phyloP scores from a whole-genome alignment of 2,888 invertebrate species.

The Amiota mariae region DNA sequence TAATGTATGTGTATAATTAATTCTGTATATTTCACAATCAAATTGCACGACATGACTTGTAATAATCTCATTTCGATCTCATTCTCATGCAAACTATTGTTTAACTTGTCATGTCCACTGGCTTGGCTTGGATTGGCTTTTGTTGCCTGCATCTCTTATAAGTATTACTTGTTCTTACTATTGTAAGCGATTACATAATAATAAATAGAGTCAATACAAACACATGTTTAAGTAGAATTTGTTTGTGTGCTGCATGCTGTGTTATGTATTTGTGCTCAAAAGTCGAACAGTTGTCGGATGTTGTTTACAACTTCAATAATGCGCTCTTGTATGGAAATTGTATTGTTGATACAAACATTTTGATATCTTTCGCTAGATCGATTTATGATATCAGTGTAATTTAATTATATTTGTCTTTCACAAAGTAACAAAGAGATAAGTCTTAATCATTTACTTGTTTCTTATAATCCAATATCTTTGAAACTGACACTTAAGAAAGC shows the following conservation, averaged over 20 bases:
- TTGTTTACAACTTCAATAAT: constrained; percentile 28
- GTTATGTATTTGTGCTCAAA: background rate
- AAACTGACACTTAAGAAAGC: too few species aligned
- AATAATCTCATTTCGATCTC: constrained; percentile 19
- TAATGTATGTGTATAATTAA: background rate
- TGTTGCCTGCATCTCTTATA: background rate
- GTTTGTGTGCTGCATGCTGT: background rate
- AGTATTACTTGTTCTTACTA: background rate
- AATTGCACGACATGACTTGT: background rate
- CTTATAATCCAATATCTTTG: too few species aligned
- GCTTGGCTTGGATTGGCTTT: too few species aligned
- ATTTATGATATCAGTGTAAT: too few species aligned
- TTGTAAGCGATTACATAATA: too few species aligned
- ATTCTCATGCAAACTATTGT: constrained; percentile 16
- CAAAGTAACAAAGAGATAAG: too few species aligned
- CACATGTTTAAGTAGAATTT: background rate
- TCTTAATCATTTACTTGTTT: too few species aligned
- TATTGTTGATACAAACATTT: too few species aligned
- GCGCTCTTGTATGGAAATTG: background rate
- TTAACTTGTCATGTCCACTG: constrained; percentile 15
- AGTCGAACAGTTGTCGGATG: constrained; percentile 19
- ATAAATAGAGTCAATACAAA: too few species aligned
- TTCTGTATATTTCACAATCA: constrained; percentile 11
- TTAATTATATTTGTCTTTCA: too few species aligned
- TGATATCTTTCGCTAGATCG: too few species aligned